A percentile compares a stretch with the other conserved stretches of the same genome.
These are phyloP conservation scores for Ictalurus punctatus DNA, from an alignment of 2,113 vertebrate genomes.

Conservation along the genomic window DNA sequence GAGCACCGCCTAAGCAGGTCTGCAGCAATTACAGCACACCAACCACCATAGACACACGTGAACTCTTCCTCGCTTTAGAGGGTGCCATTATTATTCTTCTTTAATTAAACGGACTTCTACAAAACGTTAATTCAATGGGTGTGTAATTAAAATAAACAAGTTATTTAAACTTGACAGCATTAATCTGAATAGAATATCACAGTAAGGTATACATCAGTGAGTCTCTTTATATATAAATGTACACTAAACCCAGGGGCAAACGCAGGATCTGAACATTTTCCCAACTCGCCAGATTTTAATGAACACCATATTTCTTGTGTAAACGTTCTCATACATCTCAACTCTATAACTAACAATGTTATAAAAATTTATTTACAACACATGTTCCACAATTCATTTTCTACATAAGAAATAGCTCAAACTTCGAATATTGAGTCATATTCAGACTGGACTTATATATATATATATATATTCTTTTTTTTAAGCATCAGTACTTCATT, in stretches of 20 bases:
- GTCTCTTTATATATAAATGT: not conserved
- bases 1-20: not conserved
- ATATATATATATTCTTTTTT: no score
- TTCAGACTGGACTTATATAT: not conserved
- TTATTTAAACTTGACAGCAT: not conserved
- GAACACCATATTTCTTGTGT: not conserved
- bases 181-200: not conserved
- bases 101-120: not conserved
- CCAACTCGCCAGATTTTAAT: not conserved
- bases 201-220: not conserved
- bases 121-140: not conserved
- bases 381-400: not conserved
- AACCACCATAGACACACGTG: not conserved
- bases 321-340: not conserved
- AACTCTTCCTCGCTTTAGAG: not conserved
- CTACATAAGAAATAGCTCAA: not conserved
- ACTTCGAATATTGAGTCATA: not conserved
- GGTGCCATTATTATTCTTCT: not conserved
- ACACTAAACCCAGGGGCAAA: not conserved
- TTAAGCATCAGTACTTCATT: not conserved
- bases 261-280: not conserved
- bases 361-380: not conserved
- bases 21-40: not conserved
- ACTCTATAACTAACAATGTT: not conserved
- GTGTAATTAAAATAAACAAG: not conserved